A percentile compares a stretch with the other conserved stretches of the same genome.
These are phyloP conservation scores for Gopherus flavomarginatus DNA, from an alignment of 2,113 vertebrate genomes.

Conservation along the genomic window DNA sequence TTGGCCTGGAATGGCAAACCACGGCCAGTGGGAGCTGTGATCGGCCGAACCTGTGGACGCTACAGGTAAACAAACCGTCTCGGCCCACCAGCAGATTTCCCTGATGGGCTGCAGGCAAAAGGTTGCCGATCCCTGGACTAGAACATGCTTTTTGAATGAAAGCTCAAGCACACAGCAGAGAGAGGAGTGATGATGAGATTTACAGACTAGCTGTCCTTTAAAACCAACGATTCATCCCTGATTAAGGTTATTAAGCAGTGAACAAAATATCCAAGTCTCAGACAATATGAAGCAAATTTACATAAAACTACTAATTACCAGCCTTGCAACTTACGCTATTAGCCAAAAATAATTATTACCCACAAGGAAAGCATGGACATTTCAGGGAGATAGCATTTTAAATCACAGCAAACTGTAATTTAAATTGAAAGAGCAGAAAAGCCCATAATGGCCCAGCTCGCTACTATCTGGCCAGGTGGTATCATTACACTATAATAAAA, in stretches of 20 bases:
- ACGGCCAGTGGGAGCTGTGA: too few relatives aligned
- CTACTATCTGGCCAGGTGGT: not conserved
- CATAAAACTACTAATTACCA: slow-evolving; percentile 61
- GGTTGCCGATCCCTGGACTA: not conserved
- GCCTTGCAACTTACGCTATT: slow-evolving; percentile 38
- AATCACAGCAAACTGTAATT: slow-evolving; percentile 65
- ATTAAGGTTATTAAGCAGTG: slow-evolving; percentile 17
- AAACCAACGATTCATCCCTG: slow-evolving; percentile 39
- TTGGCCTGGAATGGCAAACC: too few relatives aligned
- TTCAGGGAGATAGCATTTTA: slow-evolving; percentile 45
- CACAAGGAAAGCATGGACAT: slow-evolving; percentile 46
- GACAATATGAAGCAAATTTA: slow-evolving; percentile 59
- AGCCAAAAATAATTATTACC: slow-evolving; percentile 70
- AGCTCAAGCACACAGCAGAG: slow-evolving; percentile 6
- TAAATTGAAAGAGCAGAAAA: slow-evolving; percentile 32
- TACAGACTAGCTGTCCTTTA: slow-evolving; percentile 27
- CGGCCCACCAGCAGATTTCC: too few relatives aligned
- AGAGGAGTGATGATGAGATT: slow-evolving; percentile 10
- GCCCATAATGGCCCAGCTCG: not conserved
- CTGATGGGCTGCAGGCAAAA: too few relatives aligned
- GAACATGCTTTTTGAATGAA: not conserved
- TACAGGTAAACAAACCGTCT: too few relatives aligned
- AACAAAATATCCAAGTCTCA: slow-evolving; percentile 9
- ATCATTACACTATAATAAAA: slow-evolving; percentile 44
- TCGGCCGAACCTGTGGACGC: too few relatives aligned